Conservation (phyloP, 2,113 vertebrate species). For the Probosciger aterrimus region DNA sequence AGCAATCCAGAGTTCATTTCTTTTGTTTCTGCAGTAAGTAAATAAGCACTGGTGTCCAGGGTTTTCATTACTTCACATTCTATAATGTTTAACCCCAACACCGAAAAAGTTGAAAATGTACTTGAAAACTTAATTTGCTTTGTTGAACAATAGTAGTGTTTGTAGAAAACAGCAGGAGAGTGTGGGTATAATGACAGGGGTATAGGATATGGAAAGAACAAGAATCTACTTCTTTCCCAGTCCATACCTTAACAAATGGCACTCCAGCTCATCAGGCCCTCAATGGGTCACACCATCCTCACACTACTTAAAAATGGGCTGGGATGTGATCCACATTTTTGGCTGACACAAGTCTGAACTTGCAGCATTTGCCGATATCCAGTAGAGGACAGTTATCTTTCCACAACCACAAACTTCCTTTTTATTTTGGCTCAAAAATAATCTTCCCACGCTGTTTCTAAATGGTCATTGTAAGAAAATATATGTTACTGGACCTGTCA, state of each 20-base stretch:
- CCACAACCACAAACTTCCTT: not conserved
- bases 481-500: not conserved
- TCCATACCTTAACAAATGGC: not conserved
- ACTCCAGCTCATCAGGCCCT: not conserved
- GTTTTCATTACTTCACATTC: not conserved
- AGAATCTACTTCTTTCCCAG: not conserved
- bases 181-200: not conserved
- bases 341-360: not conserved
- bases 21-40: not conserved
- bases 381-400: not conserved
- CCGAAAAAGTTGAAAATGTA: not conserved
- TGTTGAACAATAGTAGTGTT: not conserved
- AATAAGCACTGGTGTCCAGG: not conserved
- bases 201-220: not conserved
- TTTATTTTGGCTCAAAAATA: not conserved
- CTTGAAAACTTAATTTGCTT: not conserved
- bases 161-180: not conserved
- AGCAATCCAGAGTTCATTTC: not conserved
- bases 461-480: not conserved
- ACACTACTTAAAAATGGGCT: not conserved
- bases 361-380: not conserved
- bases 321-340: not conserved
- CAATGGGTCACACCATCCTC: not conserved
- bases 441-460: not conserved
- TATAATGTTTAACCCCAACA: not conserved